Evolutionary conservation across 1,140 invertebrate genomes (phyloP).

Genomic region (Rhizoglyphus robini): DNA sequence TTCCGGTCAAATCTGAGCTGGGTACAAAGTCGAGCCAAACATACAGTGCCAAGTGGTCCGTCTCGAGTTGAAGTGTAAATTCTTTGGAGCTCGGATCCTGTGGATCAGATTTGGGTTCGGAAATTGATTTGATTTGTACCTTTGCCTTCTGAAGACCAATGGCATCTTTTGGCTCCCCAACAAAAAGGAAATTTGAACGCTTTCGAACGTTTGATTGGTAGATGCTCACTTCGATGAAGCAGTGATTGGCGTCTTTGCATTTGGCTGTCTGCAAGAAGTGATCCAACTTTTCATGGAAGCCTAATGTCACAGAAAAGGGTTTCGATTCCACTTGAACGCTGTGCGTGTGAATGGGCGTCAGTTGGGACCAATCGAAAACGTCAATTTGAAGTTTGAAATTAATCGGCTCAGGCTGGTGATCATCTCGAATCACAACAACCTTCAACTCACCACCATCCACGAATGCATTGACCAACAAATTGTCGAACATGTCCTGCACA

Average conservation of each 20-base stretch:
- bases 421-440: conserved; percentile 24
- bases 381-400: conserved; percentile 16
- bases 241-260: not conserved
- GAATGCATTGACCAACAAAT: conserved; percentile 46
- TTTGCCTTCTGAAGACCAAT: not conserved
- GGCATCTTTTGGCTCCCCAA: conserved; percentile 8
- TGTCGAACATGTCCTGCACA: conserved; percentile 66
- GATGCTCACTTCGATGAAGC: conserved; percentile 13
- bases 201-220: not conserved
- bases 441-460: conserved; percentile 27
- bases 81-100: not conserved
- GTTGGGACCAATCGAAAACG: conserved; percentile 19
- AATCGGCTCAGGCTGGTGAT: not conserved
- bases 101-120: not conserved
- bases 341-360: not conserved
- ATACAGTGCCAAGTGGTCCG: conserved; percentile 43
- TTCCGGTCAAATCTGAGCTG: conserved; percentile 33
- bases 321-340: not conserved
- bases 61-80: not conserved
- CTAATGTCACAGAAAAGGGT: not conserved
- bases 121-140: not conserved
- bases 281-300: not conserved
- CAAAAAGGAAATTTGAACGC: conserved; percentile 13
- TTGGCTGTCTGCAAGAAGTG: not conserved
- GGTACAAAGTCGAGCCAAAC: conserved; percentile 43